Conservation (phyloP, 1,140 invertebrate species). For the Drusus annulatus region DNA sequence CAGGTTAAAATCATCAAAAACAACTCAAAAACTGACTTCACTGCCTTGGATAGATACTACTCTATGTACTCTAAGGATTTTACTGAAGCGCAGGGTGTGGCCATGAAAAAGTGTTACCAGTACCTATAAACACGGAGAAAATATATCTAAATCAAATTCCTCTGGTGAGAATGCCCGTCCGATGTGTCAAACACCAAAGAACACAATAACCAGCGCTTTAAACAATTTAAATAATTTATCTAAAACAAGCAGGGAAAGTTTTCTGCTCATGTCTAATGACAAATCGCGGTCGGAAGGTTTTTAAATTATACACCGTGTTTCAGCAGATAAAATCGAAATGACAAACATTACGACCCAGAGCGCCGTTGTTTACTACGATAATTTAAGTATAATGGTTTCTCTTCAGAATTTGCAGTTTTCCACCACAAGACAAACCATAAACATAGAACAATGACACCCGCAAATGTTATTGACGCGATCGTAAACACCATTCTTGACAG, state of each 20-base stretch:
- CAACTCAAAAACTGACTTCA: no score
- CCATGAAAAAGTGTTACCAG: no score
- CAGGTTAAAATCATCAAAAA: no score
- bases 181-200: no score
- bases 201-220: no score
- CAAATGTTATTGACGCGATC: not conserved
- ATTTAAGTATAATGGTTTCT: constrained; percentile 6
- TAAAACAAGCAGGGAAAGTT: not conserved
- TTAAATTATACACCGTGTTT: constrained; percentile 18
- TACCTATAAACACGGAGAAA: no score
- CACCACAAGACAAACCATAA: not conserved
- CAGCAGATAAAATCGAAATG: constrained; percentile 21
- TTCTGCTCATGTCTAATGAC: not conserved
- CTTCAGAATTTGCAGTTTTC: not conserved
- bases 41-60: no score
- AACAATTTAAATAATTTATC: not conserved
- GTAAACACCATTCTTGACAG: no score
- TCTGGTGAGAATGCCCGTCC: no score
- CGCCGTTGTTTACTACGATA: not conserved
- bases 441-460: constrained; percentile 10
- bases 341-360: not conserved
- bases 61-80: no score
- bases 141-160: no score
- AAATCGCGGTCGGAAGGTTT: not conserved
- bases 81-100: no score